Conservation (phyloP, 2,113 vertebrate genomes). For the Myodes glareolus region DNA sequence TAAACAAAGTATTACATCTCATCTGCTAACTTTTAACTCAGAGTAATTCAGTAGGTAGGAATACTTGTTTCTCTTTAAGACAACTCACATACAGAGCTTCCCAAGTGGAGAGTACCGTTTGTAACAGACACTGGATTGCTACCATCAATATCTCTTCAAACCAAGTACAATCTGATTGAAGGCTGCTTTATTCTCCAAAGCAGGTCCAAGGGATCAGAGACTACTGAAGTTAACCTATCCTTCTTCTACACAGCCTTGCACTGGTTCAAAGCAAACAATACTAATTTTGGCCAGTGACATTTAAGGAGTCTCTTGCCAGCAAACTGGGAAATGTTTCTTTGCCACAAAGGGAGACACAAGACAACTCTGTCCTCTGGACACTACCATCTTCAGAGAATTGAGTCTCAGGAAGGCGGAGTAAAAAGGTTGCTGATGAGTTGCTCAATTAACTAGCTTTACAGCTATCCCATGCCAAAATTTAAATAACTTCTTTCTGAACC, state of each 20-base stretch:
- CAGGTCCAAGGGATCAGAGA: not conserved
- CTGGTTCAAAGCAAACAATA: not conserved
- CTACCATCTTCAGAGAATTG: not conserved
- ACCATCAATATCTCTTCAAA: not conserved
- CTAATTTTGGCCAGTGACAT: not conserved
- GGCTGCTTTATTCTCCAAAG: not conserved
- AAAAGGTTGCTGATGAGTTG: not conserved
- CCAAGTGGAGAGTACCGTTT: not conserved
- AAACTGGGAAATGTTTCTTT: not conserved
- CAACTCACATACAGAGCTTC: not conserved
- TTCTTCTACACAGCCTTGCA: not conserved
- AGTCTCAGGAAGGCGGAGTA: not conserved
- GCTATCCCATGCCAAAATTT: not conserved
- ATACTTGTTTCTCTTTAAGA: not conserved
- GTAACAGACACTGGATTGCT: not conserved
- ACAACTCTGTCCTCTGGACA: not conserved
- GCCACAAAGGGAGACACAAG: not conserved
- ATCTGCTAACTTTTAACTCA: not conserved
- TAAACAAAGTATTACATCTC: not conserved
- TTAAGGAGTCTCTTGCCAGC: not conserved
- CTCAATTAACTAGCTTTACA: not conserved
- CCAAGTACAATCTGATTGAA: not conserved
- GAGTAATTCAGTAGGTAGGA: not conserved
- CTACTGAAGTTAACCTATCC: not conserved
- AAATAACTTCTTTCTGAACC: not conserved